Conservation (phyloP, 1,140 invertebrate genomes). For the Drosophila aff. region DNA sequence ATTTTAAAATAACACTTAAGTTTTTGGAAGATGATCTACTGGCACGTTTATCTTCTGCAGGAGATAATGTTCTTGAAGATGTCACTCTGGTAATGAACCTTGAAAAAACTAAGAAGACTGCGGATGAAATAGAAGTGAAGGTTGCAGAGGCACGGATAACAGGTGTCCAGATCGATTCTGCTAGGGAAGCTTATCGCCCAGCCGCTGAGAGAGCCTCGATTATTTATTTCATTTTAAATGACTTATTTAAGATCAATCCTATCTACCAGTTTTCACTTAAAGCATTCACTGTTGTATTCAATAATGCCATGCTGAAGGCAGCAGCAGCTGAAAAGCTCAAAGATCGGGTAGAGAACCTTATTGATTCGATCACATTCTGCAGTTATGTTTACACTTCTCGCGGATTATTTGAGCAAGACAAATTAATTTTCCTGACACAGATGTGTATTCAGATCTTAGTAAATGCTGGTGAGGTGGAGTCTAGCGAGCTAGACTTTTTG, state of each 20-base stretch:
- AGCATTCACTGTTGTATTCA: slow-evolving; percentile 97
- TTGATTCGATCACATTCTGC: slow-evolving; percentile 95
- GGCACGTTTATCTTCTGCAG: slow-evolving; percentile 93
- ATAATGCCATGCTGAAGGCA: slow-evolving; percentile 92
- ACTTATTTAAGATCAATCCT: slow-evolving; percentile 96
- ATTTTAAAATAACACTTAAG: slow-evolving; percentile 97
- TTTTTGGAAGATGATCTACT: slow-evolving; percentile 95
- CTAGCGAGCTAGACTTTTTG: slow-evolving; percentile 94
- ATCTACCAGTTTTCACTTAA: slow-evolving; percentile 99
- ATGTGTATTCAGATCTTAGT: slow-evolving; percentile 92
- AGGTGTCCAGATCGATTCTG: slow-evolving; percentile 94
- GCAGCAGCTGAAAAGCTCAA: slow-evolving; percentile 89
- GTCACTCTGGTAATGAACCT: slow-evolving; percentile 96
- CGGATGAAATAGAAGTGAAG: slow-evolving; percentile 95
- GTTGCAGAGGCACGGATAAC: slow-evolving; percentile 94
- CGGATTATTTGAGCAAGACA: slow-evolving; percentile 97
- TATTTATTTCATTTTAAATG: slow-evolving; percentile 97
- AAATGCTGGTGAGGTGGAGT: slow-evolving; percentile 89
- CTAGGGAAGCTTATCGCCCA: slow-evolving; percentile 94
- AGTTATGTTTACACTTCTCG: slow-evolving; percentile 95
- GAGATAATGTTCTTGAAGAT: slow-evolving; percentile 96
- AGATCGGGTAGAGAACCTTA: slow-evolving; percentile 91
- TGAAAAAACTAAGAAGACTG: slow-evolving; percentile 96
- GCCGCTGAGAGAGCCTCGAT: slow-evolving; percentile 95
- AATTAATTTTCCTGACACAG: slow-evolving; percentile 95